Evolutionary conservation across 23 tunicate genomes (phyloP), one percentile per base, ranked within the genome.

Genomic region (Phallusia fumigata): DNA sequence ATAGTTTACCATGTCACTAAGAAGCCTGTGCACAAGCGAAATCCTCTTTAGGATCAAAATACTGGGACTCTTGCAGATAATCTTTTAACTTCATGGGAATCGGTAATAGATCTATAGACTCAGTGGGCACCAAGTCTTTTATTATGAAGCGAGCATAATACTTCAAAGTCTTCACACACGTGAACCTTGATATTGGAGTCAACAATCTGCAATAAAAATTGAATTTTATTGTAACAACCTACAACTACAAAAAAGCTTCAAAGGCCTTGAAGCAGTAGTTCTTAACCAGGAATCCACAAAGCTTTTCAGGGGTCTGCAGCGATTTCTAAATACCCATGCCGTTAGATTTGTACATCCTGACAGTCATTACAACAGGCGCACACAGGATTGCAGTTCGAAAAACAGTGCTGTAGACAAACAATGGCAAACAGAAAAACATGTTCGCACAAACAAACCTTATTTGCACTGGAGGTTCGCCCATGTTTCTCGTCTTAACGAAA

Each of bases 381-480:
- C 47, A 40, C 47, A 10, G 5, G 10, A 40, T 40, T 5, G 5
- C 47, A 40, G 35, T 33, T 31, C 15, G 21, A 36, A 34, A 21
- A 35, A 45, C 18, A 12, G 33, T 79, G 65, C 15, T 34, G 45
- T 8, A 8, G 50, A 32, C 47, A 40, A 40, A 40, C 47, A n/a
- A n/a, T n/a, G n/a, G n/a, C n/a, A n/a, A n/a, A n/a, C n/a, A n/a
- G n/a, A n/a, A n/a, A 19, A 52, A 18, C 18, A 52, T 52, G 18
- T 52, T 52, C 19, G 65, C 18, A 18, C 16, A 40, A 40, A 40
- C 28, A 50, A 36, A 90, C 98, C 85, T 86, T 45, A 94, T 94
- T 64, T 89, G 98, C 13, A 94, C 84, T 16, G 98, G 98, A 30
- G 95, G 84, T 89, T 94, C 88, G 8, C 98, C 98, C 95, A 94